These are phyloP conservation scores for Heliconius ismenius DNA, from an alignment of 2,888 invertebrate species.

Conservation along the genomic window DNA sequence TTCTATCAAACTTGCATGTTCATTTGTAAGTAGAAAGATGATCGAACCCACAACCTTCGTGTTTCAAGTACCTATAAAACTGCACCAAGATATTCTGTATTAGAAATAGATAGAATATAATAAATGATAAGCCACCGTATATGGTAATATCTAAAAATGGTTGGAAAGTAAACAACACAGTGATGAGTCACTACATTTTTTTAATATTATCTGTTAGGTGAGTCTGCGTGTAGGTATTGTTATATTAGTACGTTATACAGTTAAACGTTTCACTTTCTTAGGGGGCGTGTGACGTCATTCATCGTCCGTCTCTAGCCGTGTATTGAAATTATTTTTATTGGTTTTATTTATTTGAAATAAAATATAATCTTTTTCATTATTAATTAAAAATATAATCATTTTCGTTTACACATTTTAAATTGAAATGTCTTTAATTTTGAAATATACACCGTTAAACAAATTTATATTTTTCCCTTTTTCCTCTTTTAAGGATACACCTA, in stretches of 20 bases:
- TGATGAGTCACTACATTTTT: slow-evolving; percentile 12
- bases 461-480: too few species aligned
- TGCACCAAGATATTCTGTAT: not conserved
- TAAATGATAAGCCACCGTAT: not conserved
- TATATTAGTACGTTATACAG: not conserved
- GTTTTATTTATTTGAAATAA: too few species aligned
- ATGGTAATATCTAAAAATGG: not conserved
- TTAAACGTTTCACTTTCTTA: slow-evolving; percentile 14
- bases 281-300: not conserved
- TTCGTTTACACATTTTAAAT: too few species aligned
- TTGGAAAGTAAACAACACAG: slow-evolving; percentile 6
- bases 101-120: not conserved
- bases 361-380: too few species aligned
- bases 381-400: too few species aligned
- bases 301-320: not conserved
- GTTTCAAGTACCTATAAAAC: too few species aligned
- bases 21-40: not conserved
- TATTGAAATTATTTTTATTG: too few species aligned
- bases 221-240: not conserved
- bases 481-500: too few species aligned
- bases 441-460: not conserved
- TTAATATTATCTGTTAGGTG: slow-evolving; percentile 2
- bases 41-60: not conserved
- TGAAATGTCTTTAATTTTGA: too few species aligned
- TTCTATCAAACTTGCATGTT: not conserved